phyloP scores from a whole-genome alignment of 2,113 vertebrate genomes.

The Scalopus aquaticus region DNA sequence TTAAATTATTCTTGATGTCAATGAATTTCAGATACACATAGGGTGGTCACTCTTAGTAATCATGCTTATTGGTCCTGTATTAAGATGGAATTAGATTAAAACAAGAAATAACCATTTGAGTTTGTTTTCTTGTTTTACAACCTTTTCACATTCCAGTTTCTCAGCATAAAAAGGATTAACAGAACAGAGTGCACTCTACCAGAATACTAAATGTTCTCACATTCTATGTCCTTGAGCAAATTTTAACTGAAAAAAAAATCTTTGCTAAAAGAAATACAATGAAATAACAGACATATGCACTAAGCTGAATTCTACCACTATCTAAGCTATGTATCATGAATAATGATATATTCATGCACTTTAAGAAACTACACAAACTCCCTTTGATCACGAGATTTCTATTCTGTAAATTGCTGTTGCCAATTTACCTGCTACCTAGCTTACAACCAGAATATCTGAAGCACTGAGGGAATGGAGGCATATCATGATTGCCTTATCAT shows the following conservation, averaged over 20 bases:
- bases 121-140: slow-evolving; percentile 70
- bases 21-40: slow-evolving; percentile 39
- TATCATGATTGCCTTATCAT: not conserved
- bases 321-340: not conserved
- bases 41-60: not conserved
- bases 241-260: not conserved
- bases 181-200: slow-evolving; percentile 4
- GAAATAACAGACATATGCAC: not conserved
- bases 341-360: not conserved
- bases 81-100: slow-evolving; percentile 56
- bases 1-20: slow-evolving; percentile 46
- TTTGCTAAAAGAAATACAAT: not conserved
- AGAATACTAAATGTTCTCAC: slow-evolving; percentile 63
- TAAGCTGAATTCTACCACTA: slow-evolving; percentile 22
- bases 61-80: slow-evolving; percentile 11
- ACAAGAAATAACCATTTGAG: slow-evolving; percentile 60
- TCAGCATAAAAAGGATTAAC: slow-evolving; percentile 67
- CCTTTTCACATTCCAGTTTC: slow-evolving; percentile 64
- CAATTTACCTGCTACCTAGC: not conserved
- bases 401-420: not conserved
- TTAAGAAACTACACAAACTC: not conserved
- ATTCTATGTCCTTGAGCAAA: slow-evolving; percentile 62
- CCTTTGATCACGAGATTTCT: not conserved
- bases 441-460: not conserved
- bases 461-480: not conserved